Evolutionary conservation across 2,113 vertebrate genomes (phyloP).

Genomic region (Microcebus ravelobensis): DNA sequence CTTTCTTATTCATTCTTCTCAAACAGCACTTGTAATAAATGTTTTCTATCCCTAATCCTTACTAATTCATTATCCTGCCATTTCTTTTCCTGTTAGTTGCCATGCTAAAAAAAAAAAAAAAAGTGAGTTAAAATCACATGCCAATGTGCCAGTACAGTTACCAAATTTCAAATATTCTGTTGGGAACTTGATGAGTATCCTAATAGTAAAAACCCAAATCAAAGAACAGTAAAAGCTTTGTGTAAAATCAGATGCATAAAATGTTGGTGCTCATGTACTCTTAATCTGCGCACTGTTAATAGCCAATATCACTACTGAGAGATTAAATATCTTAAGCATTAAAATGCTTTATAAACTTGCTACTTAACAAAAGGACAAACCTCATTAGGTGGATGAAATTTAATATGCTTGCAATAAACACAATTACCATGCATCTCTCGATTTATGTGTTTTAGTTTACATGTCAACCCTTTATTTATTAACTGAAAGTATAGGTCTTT

Average conservation of each 20-base stretch:
- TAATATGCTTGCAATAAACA: background rate
- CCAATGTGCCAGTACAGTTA: background rate
- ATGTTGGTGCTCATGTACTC: background rate
- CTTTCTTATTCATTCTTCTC: background rate
- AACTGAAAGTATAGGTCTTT: background rate
- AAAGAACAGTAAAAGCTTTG: background rate
- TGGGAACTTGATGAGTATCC: background rate
- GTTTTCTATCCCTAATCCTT: background rate
- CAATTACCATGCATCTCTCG: background rate
- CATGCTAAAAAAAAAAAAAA: background rate
- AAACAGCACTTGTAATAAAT: constrained; percentile 13
- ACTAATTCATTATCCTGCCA: background rate
- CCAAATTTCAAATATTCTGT: background rate
- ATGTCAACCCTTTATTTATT: background rate
- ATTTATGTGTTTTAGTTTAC: background rate
- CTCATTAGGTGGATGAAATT: background rate
- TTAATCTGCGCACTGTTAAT: background rate
- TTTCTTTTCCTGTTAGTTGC: background rate
- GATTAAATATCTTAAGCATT: background rate
- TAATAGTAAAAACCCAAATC: background rate
- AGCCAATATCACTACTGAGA: background rate
- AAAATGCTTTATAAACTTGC: background rate
- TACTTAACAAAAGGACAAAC: background rate
- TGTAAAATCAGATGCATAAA: background rate
- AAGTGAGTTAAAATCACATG: background rate